phyloP scores from a whole-genome alignment of 30 jellyfish, hydroid and myxozoan species.

The Rhopilema esculentum region DNA sequence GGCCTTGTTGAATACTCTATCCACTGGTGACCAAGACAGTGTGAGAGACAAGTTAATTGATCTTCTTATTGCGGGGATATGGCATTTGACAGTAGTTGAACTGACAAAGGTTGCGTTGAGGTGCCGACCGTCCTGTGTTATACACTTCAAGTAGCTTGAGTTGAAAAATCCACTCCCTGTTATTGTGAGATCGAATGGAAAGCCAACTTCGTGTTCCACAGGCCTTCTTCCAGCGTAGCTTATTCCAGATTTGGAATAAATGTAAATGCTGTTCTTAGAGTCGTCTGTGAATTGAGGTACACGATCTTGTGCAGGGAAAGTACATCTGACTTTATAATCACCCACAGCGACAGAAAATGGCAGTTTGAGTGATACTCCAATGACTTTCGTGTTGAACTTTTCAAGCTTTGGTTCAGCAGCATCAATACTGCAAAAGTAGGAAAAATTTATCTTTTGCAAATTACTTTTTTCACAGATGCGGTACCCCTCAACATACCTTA shows the following conservation, averaged over 20 bases:
- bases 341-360: conserved; percentile 5
- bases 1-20: conserved; percentile 6
- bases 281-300: not conserved
- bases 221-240: conserved; percentile 17
- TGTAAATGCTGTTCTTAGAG: not conserved
- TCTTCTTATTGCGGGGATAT: conserved; percentile 4
- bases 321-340: conserved; percentile 25
- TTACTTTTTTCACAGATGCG: no score
- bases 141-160: conserved; percentile 27
- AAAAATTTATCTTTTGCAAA: no score
- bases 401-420: not conserved
- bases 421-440: not conserved
- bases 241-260: conserved; percentile 4
- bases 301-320: not conserved
- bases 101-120: conserved; percentile 40
- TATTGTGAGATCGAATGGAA: conserved; percentile 13
- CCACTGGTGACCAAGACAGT: conserved; percentile 37
- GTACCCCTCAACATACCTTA: no score
- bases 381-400: not conserved
- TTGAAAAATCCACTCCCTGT: conserved; percentile 37
- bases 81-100: conserved; percentile 36
- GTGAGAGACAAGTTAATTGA: not conserved
- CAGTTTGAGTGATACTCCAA: not conserved
- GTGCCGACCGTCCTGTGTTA: conserved; percentile 22
- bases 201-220: not conserved